Base-by-base conservation (phyloP, 2,113 vertebrate species). In the Cacatua alba region DNA sequence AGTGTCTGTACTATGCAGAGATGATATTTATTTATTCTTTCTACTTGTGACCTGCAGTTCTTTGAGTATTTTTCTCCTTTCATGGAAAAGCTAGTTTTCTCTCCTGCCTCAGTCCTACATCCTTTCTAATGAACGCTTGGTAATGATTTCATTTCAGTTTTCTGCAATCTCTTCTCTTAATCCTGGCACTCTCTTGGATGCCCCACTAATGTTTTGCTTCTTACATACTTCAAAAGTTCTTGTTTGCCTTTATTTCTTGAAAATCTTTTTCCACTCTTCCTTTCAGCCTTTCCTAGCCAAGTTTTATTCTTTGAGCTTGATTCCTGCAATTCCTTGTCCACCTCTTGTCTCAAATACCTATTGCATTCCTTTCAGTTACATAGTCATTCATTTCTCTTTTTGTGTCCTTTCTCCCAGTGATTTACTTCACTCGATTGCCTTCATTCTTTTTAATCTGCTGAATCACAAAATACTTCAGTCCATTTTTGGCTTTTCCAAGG, bases 71-170 rank as follows among this genome's bases (percentile, higher is more conserved):
- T 93, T 63, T 37, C 10, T 11, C 17, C 46, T 71, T 63, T 96
- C 8, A 2, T 79, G 44, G 88, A 93, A 94, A 95, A 93, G 82
- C 67, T 94, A 94, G 92, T 97, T 95, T 65, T 96, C 43, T 88
- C 41, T 96, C 46, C 60, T 76, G n/a, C 86, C 76, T 92, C 67
- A 77, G 49, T 67, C 82, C 59, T 72, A 64, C 60, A 88, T 86
- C 26, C 67, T 94, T 96, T 94, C 80, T 85, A 82, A 90, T 59
- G 70, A 97, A 95, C 46, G 60, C 72, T 88, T 67, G 94, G 52
- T 74, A 84, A 92, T 90, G 87, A 97, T 94, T 96, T 95, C 52
- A 91, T 92, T 92, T 95, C 51, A 46, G 46, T 94, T 96, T 97
- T 95, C 85, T 96, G 57, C 72, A 78, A 43, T 95, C 87, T 88